Evolutionary conservation across 2,113 vertebrate species (phyloP), one percentile per base, ranked within the genome.

Genomic region (Megaptera novaeangliae): DNA sequence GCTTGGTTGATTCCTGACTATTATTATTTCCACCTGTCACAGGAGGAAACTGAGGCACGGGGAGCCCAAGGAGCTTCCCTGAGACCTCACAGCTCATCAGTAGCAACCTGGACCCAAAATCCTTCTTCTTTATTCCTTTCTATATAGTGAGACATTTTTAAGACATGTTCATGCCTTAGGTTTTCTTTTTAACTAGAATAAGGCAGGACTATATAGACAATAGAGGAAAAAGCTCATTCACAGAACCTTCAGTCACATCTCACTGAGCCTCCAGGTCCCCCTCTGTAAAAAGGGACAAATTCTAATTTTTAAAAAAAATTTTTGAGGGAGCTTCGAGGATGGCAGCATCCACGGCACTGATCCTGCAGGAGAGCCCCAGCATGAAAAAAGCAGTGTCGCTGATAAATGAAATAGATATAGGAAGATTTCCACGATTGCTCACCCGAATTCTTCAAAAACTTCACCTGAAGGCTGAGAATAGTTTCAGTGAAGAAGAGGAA

Each of bases 401-500:
- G 94, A 99, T 99, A 94, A 99, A 99, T 86, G 95, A 97, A 1
- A 98, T 99, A 94, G 99, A 99, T 91, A 95, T 98, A n/a, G 99
- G 98, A 97, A 99, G 99, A 96, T 99, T 99, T 97, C 99, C 99
- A 88, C 99, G 99, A 49, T 98, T 99, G 18, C 99, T 99, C 36
- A 99, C 99, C 14, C 99, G 99, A 41, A 99, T 99, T 88, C 99
- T 99, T 88, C 99, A 99, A 95, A 99, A 99, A 98, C 99, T 99
- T 97, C 99, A 99, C 97, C 97, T 99, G 68, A 99, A 99, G 99
- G 98, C 98, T 69, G 99, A 99, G 96, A 99, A 98, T 69, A 99
- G 99, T 57, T 99, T 99, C 98, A 99, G 99, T 95, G 99, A 99
- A 96, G 99, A 99, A 46, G 99, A 99, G 89, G 99, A 99, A 97